phyloP scores from a whole-genome alignment of 2,888 invertebrate genomes.

The Acheta domesticus region DNA sequence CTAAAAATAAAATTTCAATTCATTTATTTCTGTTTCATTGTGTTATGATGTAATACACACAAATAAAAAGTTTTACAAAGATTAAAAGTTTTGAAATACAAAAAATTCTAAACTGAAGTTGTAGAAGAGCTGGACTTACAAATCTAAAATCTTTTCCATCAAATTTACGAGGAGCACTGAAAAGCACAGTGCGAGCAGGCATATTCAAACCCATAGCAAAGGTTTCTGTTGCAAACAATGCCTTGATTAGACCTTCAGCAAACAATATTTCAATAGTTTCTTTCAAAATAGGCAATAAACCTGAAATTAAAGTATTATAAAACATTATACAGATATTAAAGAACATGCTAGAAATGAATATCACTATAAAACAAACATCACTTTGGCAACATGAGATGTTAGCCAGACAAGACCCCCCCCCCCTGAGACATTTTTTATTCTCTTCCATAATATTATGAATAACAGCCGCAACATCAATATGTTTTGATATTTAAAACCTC shows the following conservation, averaged over 20 bases:
- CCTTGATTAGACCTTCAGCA: conserved; percentile 95
- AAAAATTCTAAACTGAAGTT: conserved; percentile 29
- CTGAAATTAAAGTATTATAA: conserved; percentile 42
- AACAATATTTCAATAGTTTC: conserved; percentile 99
- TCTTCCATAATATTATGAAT: too few species aligned
- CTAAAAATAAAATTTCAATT: conserved; percentile 49
- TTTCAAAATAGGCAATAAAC: conserved; percentile 90
- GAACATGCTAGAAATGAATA: not conserved
- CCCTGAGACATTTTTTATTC: too few species aligned
- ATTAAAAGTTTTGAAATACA: conserved; percentile 19
- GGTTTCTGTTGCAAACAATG: conserved; percentile 98
- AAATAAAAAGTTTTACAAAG: conserved; percentile 26
- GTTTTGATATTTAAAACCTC: too few species aligned
- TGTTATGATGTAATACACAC: not conserved
- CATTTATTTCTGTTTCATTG: not conserved
- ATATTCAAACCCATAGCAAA: conserved; percentile 99
- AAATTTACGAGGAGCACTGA: conserved; percentile 92
- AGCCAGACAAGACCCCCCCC: not conserved
- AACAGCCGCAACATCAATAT: too few species aligned
- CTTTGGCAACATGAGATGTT: not conserved
- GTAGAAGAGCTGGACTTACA: conserved; percentile 56
- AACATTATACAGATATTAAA: not conserved
- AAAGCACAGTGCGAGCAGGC: conserved; percentile 98
- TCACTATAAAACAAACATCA: not conserved
- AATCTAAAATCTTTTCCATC: conserved; percentile 95